A percentile compares a stretch with the other conserved stretches of the same genome.
Evolutionary conservation across 2,113 vertebrate species (phyloP).

Genomic region (Paratilapia polleni): DNA sequence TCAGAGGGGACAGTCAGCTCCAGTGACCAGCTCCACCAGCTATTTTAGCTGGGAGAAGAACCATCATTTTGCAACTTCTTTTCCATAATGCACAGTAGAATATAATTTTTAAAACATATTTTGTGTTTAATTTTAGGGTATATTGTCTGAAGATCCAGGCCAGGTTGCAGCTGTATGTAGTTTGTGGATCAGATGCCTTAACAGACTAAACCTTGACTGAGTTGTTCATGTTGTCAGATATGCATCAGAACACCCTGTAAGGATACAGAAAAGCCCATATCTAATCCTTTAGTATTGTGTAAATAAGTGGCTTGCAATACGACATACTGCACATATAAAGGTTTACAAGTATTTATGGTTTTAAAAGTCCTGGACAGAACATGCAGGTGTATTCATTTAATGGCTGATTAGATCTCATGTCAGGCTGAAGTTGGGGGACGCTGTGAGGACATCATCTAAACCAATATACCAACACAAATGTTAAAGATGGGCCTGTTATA

Average conservation of each 20-base stretch:
- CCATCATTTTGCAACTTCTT: neutral
- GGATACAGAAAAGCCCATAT: neutral
- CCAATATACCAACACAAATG: neutral
- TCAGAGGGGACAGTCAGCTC: neutral
- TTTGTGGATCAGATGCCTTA: neutral
- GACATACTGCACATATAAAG: neutral
- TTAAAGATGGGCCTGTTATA: neutral
- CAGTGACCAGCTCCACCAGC: neutral
- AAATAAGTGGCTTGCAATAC: neutral
- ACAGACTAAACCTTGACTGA: neutral
- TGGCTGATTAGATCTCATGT: neutral
- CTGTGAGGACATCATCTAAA: neutral
- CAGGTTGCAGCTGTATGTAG: neutral
- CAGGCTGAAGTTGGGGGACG: neutral
- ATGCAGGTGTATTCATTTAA: constrained; percentile 3
- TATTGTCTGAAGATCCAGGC: neutral
- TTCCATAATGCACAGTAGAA: neutral
- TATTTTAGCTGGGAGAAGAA: neutral
- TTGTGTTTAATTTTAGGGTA: neutral
- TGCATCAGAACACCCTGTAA: neutral
- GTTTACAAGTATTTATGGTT: neutral
- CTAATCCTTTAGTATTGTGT: neutral
- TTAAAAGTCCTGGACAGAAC: neutral
- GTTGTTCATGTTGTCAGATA: neutral
- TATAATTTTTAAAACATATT: no score